A percentile compares a stretch with the other conserved stretches of the same genome.
These are phyloP conservation scores for Ispidina lecontei DNA, from an alignment of 2,797 vertebrate species.

Conservation along the genomic window DNA sequence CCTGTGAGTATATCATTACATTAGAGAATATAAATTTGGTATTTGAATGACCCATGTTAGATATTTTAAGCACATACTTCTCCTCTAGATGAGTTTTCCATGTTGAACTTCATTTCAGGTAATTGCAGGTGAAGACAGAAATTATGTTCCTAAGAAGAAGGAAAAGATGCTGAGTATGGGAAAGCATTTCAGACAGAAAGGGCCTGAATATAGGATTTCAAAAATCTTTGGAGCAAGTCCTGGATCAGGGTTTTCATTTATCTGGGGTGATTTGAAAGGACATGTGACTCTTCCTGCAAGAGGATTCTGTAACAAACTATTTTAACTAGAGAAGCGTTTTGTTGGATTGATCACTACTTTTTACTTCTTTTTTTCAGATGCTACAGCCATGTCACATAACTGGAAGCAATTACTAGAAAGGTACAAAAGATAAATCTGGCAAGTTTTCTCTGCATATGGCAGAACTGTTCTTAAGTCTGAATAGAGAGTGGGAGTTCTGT, in stretches of 20 bases:
- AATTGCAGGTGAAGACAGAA: slow-evolving; percentile 46
- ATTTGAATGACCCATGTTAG: neutral
- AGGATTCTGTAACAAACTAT: neutral
- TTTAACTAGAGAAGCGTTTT: slow-evolving; percentile 1
- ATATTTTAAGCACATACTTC: neutral
- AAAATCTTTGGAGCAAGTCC: neutral
- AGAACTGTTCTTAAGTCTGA: neutral
- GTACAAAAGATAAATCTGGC: slow-evolving; percentile 16
- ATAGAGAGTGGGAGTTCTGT: neutral
- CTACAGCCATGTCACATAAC: neutral
- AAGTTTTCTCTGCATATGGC: slow-evolving; percentile 7
- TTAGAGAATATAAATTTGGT: neutral
- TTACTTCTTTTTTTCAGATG: neutral
- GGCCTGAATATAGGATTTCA: neutral
- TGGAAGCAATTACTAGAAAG: slow-evolving; percentile 34
- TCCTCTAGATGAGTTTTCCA: slow-evolving; percentile 18
- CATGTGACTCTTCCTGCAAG: neutral
- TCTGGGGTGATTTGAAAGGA: neutral
- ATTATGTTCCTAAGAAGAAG: neutral
- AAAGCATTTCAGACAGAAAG: neutral
- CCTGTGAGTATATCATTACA: neutral
- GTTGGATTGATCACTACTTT: neutral
- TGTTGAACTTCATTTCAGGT: slow-evolving; percentile 24
- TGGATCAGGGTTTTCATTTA: neutral
- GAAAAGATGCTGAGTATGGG: neutral